phyloP scores from a whole-genome alignment of 2,888 invertebrate genomes.

The Gymnocheta viridis region DNA sequence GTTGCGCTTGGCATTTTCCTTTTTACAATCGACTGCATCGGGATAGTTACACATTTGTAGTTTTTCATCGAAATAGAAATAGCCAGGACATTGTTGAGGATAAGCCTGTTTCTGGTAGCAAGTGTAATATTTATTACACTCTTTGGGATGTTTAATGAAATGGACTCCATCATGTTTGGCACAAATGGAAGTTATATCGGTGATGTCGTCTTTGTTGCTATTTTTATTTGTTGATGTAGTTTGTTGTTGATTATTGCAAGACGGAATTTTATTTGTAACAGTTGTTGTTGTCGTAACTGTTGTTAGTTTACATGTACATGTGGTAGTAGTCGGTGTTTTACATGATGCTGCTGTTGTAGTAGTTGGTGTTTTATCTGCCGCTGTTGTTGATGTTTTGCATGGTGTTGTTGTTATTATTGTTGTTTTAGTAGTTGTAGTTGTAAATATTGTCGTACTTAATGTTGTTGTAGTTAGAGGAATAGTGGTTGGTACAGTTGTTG shows the following conservation, averaged over 20 bases:
- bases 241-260: not conserved
- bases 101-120: conserved; percentile 59
- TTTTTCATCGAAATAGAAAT: conserved; percentile 60
- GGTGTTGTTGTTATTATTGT: not conserved
- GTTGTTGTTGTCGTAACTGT: not conserved
- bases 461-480: not conserved
- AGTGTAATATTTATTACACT: conserved; percentile 65
- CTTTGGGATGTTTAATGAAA: conserved; percentile 54
- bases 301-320: not conserved
- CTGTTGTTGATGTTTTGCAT: not conserved
- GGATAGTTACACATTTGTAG: conserved; percentile 64
- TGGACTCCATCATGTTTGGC: conserved; percentile 36
- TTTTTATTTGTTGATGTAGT: not conserved
- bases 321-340: not conserved
- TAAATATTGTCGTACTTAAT: not conserved
- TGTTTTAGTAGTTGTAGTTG: not conserved
- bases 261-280: not conserved
- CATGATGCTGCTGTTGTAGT: not conserved
- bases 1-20: not conserved
- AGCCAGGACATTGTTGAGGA: conserved; percentile 52
- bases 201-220: not conserved
- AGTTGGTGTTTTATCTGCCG: not conserved
- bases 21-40: conserved; percentile 52
- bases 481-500: not conserved
- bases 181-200: conserved; percentile 28